Conservation (phyloP, 2,797 vertebrate species). For the Cephalopachus bancanus region DNA sequence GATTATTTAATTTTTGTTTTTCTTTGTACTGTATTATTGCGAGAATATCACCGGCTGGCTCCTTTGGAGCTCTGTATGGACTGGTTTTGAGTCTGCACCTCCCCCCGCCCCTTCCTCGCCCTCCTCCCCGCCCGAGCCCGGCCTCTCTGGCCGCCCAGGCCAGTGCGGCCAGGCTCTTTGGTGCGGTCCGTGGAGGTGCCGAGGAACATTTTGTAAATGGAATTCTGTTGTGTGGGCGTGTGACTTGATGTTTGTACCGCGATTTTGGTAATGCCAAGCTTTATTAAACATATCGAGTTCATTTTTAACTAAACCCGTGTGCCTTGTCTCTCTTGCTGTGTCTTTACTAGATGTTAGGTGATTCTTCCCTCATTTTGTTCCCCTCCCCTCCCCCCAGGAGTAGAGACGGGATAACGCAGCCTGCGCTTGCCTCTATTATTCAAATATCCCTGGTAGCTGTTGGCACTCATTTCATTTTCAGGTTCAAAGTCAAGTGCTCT, state of each 20-base stretch:
- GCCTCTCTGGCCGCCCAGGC: constrained; percentile 80
- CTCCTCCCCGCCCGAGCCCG: neutral
- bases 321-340: constrained; percentile 99
- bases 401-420: constrained; percentile 85
- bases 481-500: constrained; percentile 77
- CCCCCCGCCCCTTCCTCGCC: constrained; percentile 78
- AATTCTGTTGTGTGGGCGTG: constrained; percentile 94
- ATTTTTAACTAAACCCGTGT: constrained; percentile 97
- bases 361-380: constrained; percentile 90
- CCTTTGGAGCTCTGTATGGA: constrained; percentile 88
- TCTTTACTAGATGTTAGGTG: constrained; percentile 93
- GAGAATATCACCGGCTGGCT: constrained; percentile 89
- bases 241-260: constrained; percentile 96
- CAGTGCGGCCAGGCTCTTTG: constrained; percentile 86
- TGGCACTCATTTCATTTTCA: constrained; percentile 83
- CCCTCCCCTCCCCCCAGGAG: constrained; percentile 83
- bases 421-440: constrained; percentile 92
- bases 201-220: constrained; percentile 92
- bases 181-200: constrained; percentile 88
- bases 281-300: constrained; percentile 99
- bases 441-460: constrained; percentile 94
- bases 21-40: constrained; percentile 88
- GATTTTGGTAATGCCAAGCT: constrained; percentile 95
- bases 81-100: constrained; percentile 82
- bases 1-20: constrained; percentile 68